Base-by-base conservation (phyloP, 2,797 vertebrate genomes). In the Tragopan temminckii region DNA sequence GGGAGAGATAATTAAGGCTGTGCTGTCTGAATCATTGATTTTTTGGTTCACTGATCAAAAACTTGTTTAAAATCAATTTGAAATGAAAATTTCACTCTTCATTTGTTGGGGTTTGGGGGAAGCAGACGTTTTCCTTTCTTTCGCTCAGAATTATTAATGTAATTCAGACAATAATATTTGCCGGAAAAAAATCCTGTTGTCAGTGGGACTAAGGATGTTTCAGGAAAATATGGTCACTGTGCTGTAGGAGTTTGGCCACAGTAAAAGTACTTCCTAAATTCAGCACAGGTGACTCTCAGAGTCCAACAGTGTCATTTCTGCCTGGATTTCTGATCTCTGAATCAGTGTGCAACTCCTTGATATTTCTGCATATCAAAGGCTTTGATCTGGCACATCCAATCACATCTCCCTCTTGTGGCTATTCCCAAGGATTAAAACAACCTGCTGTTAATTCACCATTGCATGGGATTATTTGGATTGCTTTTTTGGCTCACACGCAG, bases 331-430 rank as follows among this genome's bases (percentile, higher is more conserved):
- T n/a, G 11, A 69, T 58, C 31, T 86, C 74, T 53, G 59, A 79
- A 59, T 24, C 57, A 76, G 67, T 21, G 35, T 8, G 69, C 16
- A 67, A 35, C 78, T 83, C 69, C 55, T 64, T 2, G 0, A 17
- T 31, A 78, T 76, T 75, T 61, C 40, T 94, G 63, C 40, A 9
- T 72, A 53, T 78, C 66, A 66, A 88, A 85, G 59, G 48, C 52
- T 45, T 4, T 31, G 27, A 63, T 89, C 71, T 61, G 52, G 55
- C 52, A 59, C 66, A 63, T 89, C 95, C 87, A 92, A 92, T 92
- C 87, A 76, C 85, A 95, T 91, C 94, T 95, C 94, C 92, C 93
- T 96, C 96, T 96, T 90, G 90, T 94, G 92, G 94, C 93, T 93
- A 69, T 24, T 92, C 92, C 85, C 70, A 68, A 85, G 63, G 93